phyloP scores from a whole-genome alignment of 2,888 invertebrate genomes.

The Elysia crispata region DNA sequence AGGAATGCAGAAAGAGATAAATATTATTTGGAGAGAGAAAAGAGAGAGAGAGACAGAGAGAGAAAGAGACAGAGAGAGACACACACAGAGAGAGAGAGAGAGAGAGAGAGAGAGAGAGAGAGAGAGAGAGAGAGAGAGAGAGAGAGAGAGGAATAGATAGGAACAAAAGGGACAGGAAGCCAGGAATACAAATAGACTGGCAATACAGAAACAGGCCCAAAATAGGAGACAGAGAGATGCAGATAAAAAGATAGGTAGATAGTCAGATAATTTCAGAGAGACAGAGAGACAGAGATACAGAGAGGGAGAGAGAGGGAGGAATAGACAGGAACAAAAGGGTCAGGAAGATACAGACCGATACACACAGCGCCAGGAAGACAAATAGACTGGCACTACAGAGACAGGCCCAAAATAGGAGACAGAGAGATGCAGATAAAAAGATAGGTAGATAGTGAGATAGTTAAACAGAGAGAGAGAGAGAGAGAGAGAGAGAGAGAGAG shows the following conservation, averaged over 20 bases:
- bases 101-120: no score
- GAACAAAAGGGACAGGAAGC: background rate
- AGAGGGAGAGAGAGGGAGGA: background rate
- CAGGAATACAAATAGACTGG: no score
- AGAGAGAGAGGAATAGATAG: no score
- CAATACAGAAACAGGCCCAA: no score
- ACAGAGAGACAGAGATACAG: background rate
- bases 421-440: background rate
- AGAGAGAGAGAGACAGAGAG: no score
- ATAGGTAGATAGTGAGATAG: background rate
- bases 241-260: conserved; percentile 23
- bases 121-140: background rate
- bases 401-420: no score
- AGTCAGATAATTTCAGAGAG: background rate
- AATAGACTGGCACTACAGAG: no score
- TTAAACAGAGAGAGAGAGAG: conserved; percentile 1
- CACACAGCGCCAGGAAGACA: background rate
- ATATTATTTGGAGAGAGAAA: no score
- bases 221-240: no score
- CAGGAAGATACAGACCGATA: background rate
- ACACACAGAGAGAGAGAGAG: background rate
- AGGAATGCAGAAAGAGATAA: no score
- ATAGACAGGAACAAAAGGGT: background rate
- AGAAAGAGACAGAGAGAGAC: background rate
- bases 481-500: conserved; percentile 5